Base-by-base conservation (phyloP, 2,888 invertebrate species). In the Cheilosia pagana region DNA sequence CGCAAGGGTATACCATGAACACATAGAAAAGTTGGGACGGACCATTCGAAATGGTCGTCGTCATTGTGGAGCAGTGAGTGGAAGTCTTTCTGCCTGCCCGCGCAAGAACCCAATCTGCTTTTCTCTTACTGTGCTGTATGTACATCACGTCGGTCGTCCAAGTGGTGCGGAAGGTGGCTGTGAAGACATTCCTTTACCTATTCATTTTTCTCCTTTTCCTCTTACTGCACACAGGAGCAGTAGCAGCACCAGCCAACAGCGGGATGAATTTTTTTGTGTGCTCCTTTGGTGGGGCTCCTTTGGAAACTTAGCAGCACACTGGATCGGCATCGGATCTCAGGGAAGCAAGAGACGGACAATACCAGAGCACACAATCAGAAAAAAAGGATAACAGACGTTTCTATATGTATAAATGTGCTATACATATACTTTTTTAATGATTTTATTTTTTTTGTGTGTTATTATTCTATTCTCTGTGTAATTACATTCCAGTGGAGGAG, bases 21-120 rank as follows among this genome's bases (percentile, higher is more conserved):
- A 67, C 62, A 78, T 59, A 82, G 45, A 72, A 53, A 60, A 62
- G 53, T 50, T 67, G 67, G 72, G 67, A 78, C 31, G 81, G 81
- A 82, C 81, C 59, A 71, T 71, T 81, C 31, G 65, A 59, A 77
- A 81, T 79, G 79, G 79, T 75, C 76, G 79, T 75, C 76, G 59
- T 60, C 65, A 41, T 53, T 53, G 59, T 63, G 39, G 35, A 57
- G 48, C 8, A 16, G 23, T 39, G 41, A 28, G 59, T 59, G 35
- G 57, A 41, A 57, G 41, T 63, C 50, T 19, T 60, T 57, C 28
- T 21, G 60, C 41, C 52, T 72, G 53, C 21, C 60, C 71, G 57
- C 65, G 52, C 60, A 74, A 74, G 67, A 67, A 67, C 53, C 53
- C 74, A 79, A 79, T 79, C 59, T 74, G 67, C 48, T 74, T 74